Percentiles rank a stretch among this genome's conserved stretches.
Conservation (phyloP, 2,888 invertebrate species). For the Alloscopus bannaensis region DNA sequence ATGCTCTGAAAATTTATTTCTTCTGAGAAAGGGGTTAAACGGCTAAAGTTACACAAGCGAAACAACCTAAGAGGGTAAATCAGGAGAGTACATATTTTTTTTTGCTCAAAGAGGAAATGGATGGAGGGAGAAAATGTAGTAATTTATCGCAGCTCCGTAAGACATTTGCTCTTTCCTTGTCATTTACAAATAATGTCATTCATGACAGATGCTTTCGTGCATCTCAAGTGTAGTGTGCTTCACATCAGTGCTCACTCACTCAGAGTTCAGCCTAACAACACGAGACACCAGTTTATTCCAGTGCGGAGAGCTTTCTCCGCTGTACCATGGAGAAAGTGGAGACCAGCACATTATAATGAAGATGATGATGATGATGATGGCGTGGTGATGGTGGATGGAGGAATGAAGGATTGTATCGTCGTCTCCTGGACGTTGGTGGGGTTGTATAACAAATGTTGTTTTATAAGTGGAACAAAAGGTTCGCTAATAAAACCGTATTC, state of each 20-base stretch:
- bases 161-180: slow-evolving; percentile 19
- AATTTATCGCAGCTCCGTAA: slow-evolving; percentile 10
- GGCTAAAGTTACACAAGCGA: no score
- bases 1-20: no score
- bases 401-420: no score
- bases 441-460: neutral
- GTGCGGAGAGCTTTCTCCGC: neutral
- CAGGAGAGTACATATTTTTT: no score
- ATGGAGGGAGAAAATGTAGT: slow-evolving; percentile 18
- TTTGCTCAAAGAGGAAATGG: no score
- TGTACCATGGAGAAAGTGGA: neutral
- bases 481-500: slow-evolving; percentile 3
- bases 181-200: slow-evolving; percentile 26
- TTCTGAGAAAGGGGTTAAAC: no score
- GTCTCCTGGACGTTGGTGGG: no score
- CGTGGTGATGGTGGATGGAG: neutral
- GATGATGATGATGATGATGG: no score
- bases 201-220: slow-evolving; percentile 29
- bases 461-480: neutral
- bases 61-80: no score
- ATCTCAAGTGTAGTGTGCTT: slow-evolving; percentile 25
- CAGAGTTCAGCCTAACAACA: no score
- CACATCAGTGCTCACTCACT: slow-evolving; percentile 34
- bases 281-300: neutral
- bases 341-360: no score